A percentile compares a stretch with the other conserved stretches of the same genome.
phyloP scores from a whole-genome alignment of 2,113 vertebrate genomes.

The rabbit (Oryctolagus cuniculus) region mOryCun1.1 NC_091449.1:66969001-66969500 shows the following conservation, averaged over 20 bases:
- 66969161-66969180: neutral
- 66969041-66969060: neutral
- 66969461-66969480: conserved; percentile 91
- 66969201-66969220: neutral
- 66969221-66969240: accelerated
- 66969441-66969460: conserved; percentile 94
- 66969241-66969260: neutral
- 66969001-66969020: neutral
- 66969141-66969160: neutral
- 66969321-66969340: conserved; percentile 78
- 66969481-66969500: conserved; percentile 94
- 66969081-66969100: neutral
- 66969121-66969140: too few species aligned
- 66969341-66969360: conserved; percentile 85
- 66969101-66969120: accelerated
- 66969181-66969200: accelerated
- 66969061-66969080: accelerated
- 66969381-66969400: conserved; percentile 50
- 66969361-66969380: conserved; percentile 85
- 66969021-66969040: neutral
- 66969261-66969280: neutral
- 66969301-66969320: conserved; percentile 7
- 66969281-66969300: neutral
- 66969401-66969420: conserved; percentile 86
- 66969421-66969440: conserved; percentile 84